Evolutionary conservation across 2,888 invertebrate species (phyloP), one percentile per base, ranked within the genome.

Genomic region (Drosophila conformis): DNA sequence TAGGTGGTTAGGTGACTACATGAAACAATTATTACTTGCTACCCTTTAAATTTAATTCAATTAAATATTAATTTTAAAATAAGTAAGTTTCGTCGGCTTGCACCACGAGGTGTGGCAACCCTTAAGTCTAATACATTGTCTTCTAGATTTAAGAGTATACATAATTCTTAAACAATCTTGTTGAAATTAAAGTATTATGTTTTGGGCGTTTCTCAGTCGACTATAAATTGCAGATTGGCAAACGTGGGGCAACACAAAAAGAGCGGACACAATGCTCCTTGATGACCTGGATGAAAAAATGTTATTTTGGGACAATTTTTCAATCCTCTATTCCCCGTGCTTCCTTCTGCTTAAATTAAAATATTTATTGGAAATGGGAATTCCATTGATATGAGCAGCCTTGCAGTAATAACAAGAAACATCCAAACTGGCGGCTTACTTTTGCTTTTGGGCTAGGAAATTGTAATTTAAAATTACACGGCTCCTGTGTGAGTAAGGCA

Each of bases 401-500:
- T 42, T 42, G 11, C 42, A 42, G n/a, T 11, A 29, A 27, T 6
- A 38, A 10, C n/a, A 38, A 3, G 36, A n/a, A 27, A 2, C 11
- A 25, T 13, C 11, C 13, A 27, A 38, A 7, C 18, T 1, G 36
- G 29, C 57, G 15, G 5, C 40, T 31, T 15, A 36, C 13, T 18
- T 25, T 53, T 21, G 31, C n/a, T 18, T 11, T 13, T 52, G 4
- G 2, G 10, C 35, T 18, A 53, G 63, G 64, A 61, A 78, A 72
- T 25, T 31, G 8, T 25, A 68, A 68, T 83, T 87, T 72, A 89
- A 46, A 46, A 84, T 82, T 71, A 52, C 38, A 73, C 54, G 72
- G 49, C 67, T 73, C 56, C 60, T 59, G 63, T 71, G 65, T 66
- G 64, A 63, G 67, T 63, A 54, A 74, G 63, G 65, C 74, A 88